Conservation (phyloP, 2,888 invertebrate genomes). For the Drosophila diplacantha region DNA sequence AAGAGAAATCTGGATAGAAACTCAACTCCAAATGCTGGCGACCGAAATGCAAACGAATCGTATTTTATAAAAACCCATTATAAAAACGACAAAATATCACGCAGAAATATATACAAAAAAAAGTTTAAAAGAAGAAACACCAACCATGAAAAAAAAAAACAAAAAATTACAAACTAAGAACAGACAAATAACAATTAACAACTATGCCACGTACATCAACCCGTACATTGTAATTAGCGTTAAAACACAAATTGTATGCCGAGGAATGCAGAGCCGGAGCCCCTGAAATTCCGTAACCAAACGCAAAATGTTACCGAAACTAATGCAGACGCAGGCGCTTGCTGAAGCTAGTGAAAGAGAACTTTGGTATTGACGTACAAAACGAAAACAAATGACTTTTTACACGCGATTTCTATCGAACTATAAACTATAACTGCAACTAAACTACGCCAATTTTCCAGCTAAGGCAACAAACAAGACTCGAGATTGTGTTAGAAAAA, state of each 20-base stretch:
- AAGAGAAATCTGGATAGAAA: slow-evolving; percentile 34
- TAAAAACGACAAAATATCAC: slow-evolving; percentile 34
- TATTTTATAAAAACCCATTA: slow-evolving; percentile 45
- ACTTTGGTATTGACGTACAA: slow-evolving; percentile 60
- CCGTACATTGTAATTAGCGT: slow-evolving; percentile 38
- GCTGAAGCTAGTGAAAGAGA: slow-evolving; percentile 49
- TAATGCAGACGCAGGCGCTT: slow-evolving; percentile 40
- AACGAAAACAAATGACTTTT: slow-evolving; percentile 57
- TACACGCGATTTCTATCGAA: slow-evolving; percentile 46
- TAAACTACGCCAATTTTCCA: slow-evolving; percentile 52
- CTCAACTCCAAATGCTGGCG: slow-evolving; percentile 37
- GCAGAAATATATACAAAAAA: slow-evolving; percentile 25
- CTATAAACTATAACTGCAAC: slow-evolving; percentile 28
- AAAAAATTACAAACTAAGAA: slow-evolving; percentile 28
- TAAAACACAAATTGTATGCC: slow-evolving; percentile 45
- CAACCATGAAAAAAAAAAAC: slow-evolving; percentile 23
- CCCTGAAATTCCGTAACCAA: slow-evolving; percentile 17
- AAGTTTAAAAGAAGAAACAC: slow-evolving; percentile 20
- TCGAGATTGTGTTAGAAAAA: slow-evolving; percentile 61
- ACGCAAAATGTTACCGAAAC: slow-evolving; percentile 15
- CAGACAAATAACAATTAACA: slow-evolving; percentile 36
- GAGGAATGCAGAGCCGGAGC: slow-evolving; percentile 27
- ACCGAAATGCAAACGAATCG: slow-evolving; percentile 69
- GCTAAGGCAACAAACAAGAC: slow-evolving; percentile 59
- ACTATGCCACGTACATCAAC: slow-evolving; percentile 41